Percentiles rank a stretch among this genome's conserved stretches.
Conservation (phyloP, 1,140 invertebrate genomes). For the Diorhabda elongata region DNA sequence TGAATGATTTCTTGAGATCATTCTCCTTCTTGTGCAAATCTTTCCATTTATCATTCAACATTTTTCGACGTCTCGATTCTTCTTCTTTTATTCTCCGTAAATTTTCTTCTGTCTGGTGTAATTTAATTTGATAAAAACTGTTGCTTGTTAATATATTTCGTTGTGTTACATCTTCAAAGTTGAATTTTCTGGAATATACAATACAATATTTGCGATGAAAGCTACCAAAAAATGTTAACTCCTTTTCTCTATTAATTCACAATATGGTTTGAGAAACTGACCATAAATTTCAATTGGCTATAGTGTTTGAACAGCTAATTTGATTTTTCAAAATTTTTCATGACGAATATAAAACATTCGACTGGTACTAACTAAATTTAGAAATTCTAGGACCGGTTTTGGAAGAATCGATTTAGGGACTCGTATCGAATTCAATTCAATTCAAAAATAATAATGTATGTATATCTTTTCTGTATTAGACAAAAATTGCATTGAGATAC, state of each 20-base stretch:
- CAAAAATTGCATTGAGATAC: too few relatives aligned
- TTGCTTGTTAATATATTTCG: constrained; percentile 23
- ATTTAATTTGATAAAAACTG: constrained; percentile 19
- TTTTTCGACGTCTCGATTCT: constrained; percentile 15
- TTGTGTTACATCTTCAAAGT: constrained; percentile 21
- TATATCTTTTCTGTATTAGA: too few relatives aligned
- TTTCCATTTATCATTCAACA: constrained; percentile 23
- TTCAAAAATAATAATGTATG: too few relatives aligned
- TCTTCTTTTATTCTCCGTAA: constrained; percentile 16
- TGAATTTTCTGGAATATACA: constrained; percentile 13
- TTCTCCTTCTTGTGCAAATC: constrained; percentile 24
- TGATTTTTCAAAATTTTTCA: background rate
- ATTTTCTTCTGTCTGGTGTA: constrained; percentile 19
- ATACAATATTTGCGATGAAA: background rate
- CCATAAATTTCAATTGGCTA: background rate
- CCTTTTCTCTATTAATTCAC: background rate
- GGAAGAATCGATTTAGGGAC: too few relatives aligned
- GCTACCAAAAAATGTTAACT: too few relatives aligned
- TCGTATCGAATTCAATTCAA: too few relatives aligned
- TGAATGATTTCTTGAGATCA: constrained; percentile 23
- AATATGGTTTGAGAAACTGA: background rate
- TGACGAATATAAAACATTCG: too few relatives aligned
- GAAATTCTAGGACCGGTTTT: too few relatives aligned
- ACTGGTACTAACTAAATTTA: too few relatives aligned
- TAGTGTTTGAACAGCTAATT: background rate